Evolutionary conservation across 1,140 invertebrate genomes (phyloP), one percentile per base, ranked within the genome.

Genomic region (Leptestheria dahalacensis): DNA sequence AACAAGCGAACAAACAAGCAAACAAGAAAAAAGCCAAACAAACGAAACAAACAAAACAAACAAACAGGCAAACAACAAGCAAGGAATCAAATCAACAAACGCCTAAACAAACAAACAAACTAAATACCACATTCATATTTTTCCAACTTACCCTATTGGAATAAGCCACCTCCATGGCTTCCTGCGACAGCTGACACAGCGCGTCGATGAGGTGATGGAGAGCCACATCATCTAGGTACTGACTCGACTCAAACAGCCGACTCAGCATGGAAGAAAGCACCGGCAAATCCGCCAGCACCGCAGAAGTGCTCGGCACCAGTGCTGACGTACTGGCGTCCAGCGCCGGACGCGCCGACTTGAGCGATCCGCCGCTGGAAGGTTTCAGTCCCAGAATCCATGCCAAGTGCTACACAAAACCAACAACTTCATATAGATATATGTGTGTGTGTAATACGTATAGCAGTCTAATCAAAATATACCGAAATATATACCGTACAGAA

Each of bases 361-460:
- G 77, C 66, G 88, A 90, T 15, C 91, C 91, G 12, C 91, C 91
- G 1, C 88, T 87, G 0, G 90, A 90, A 1, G 91, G 88, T 71
- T 97, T 97, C 48, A 98, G 70, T 0, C 92, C 93, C n/a, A 98
- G 74, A 67, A 97, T 97, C 94, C 94, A 98, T 0, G 94, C 91
- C 61, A 98, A 77, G 75, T 97, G 94, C 78, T 96, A 71, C 6
- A 41, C 6, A 15, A 41, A 6, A n/a, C n/a, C n/a, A n/a, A n/a
- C n/a, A n/a, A n/a, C n/a, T n/a, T n/a, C n/a, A n/a, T n/a, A n/a
- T n/a, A n/a, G n/a, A n/a, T n/a, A 74, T 68, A 55, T 63, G 50
- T 23, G 21, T 56, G 49, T 9, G 48, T 20, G 20, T 41, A 20
- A 23, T 33, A 53, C 20, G 26, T 9, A 58, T 21, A n/a, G n/a